Evolutionary conservation across 1,140 invertebrate genomes (phyloP), one percentile per base, ranked within the genome.

Genomic region (Meteorus sp.): DNA sequence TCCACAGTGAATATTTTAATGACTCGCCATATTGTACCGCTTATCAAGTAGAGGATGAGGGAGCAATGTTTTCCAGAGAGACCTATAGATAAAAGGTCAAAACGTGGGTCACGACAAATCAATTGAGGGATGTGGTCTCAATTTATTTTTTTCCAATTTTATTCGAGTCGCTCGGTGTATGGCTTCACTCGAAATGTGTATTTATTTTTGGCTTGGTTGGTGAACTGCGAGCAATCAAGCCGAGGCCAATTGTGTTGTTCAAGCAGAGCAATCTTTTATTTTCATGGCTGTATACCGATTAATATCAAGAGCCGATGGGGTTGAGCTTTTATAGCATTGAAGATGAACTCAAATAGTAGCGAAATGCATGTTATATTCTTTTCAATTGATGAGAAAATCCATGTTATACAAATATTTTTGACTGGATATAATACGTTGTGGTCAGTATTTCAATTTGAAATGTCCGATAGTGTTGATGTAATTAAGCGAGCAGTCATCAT

Each of bases 1-100:
- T 33, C 37, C 20, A 20, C 61, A 55, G 63, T 65, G 59, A 66
- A 71, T 70, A 68, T 71, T 71, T 68, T 71, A 71, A 71, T 70
- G 66, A 67, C 61, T 45, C 33, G 22, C 4, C n/a, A 25, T 22
- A n/a, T 20, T 23, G 20, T 9, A n/a, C 23, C 45, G 20, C 22
- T 23, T n/a, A 47, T 20, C 20, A n/a, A 20, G 25, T 25, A 22
- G 11, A n/a, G 7, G 44, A 47, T 3, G 44, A 47, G 8, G 6
- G 9, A 9, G 17, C 7, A 23, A 47, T 22, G 19, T 7, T 9
- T 47, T 9, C 8, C 8, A 9, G 8, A 47, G 25, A 47, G 9
- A 23, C 45, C 55, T 39, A 62, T 52, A 66, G 64, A 60, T 59
- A 66, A 54, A 37, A 17, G 22, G 27, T 23, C 15, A 41, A 6